Base-by-base conservation (phyloP, 2,888 invertebrate genomes). In the Volucella inanis region DNA sequence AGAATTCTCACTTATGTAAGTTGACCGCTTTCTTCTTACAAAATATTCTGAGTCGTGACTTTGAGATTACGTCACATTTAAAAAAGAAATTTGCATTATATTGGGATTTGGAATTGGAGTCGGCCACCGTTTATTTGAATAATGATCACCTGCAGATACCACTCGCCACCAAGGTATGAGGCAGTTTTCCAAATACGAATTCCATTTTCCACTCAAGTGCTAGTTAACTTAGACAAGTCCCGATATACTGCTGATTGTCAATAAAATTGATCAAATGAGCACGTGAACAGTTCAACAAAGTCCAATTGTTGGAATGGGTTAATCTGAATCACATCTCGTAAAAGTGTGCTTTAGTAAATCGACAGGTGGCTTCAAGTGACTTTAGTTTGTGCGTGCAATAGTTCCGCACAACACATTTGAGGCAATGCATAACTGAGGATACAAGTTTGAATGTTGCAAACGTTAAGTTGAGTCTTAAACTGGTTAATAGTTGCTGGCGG, bases 21-120 rank as follows among this genome's bases (percentile, higher is more conserved):
- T 38, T 45, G 12, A 38, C 3, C 12, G 55, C 59, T 75, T 65
- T 70, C 61, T 62, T 77, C 54, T 68, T 50, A 57, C 57, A 38
- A 67, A 77, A 71, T 22, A 79, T 79, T 79, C 78, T 79, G 50
- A 45, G 57, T 59, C 65, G 71, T 71, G 78, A 59, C 14, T 39
- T 18, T 1, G 43, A 12, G 15, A 45, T 76, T 76, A 52, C 61
- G 39, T 54, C 67, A 76, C 22, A 8, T 59, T 31, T 31, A 6
- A 6, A 31, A 31, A 31, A 31, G 31, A 6, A 31, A 2, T 31
- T 31, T 31, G 31, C 2, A 31, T 31, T 31, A 31, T 4, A 31
- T 6, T 31, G 4, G 31, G 2, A 31, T 31, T 31, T 31, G 31
- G 31, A 31, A 6, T 31, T 31, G 49, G 43, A 10, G 8, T 31